Conservation (phyloP, 2,888 invertebrate genomes). For the Ametastegia equiseti region DNA sequence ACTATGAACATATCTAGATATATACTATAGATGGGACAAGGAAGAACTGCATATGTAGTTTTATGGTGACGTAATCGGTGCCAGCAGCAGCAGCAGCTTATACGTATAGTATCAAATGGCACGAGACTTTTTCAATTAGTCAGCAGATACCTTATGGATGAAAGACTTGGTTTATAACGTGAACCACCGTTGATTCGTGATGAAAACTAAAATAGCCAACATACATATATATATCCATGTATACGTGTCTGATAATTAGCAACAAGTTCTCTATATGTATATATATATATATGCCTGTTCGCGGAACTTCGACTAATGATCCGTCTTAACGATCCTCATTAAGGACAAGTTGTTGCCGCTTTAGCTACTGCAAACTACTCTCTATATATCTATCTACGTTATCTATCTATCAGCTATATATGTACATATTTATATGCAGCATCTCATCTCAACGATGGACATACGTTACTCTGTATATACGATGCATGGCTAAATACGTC, state of each 20-base stretch:
- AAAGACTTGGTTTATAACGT: constrained; percentile 16
- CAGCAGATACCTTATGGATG: constrained; percentile 21
- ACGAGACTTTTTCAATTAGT: constrained; percentile 31
- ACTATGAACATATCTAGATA: neutral
- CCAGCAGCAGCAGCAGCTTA: neutral
- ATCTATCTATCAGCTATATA: too few relatives aligned
- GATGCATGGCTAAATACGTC: too few relatives aligned
- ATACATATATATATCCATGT: too few relatives aligned
- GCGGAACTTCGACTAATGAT: neutral
- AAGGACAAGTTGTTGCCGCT: neutral
- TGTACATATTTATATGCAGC: neutral
- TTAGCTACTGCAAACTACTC: too few relatives aligned
- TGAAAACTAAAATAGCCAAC: neutral
- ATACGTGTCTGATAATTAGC: constrained; percentile 43
- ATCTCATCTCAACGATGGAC: neutral
- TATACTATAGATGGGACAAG: neutral
- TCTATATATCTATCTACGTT: neutral
- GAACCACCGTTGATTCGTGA: neutral
- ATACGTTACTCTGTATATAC: too few relatives aligned
- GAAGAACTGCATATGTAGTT: constrained; percentile 10
- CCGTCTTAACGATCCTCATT: neutral
- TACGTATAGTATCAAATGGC: constrained; percentile 32
- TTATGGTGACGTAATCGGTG: constrained; percentile 11
- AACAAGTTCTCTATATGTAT: neutral
- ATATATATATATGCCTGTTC: neutral